A percentile compares a stretch with the other conserved stretches of the same genome.
Evolutionary conservation across 64 coral and sea anemone species (phyloP).

Genomic region (Dendrophyllia cribrosa): DNA sequence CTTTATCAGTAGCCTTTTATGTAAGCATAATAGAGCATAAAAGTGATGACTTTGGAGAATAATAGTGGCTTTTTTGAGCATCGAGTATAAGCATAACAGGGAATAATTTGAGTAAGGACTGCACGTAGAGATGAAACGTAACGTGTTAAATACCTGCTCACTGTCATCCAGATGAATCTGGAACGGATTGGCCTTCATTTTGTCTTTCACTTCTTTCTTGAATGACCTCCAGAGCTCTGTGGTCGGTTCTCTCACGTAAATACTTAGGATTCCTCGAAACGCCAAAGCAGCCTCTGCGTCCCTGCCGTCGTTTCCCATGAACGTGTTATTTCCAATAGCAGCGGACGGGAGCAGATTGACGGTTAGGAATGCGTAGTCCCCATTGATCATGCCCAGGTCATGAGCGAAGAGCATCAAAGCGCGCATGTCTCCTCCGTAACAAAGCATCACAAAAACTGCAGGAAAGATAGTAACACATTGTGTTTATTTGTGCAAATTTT

Average conservation of each 20-base stretch:
- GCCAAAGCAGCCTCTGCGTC: conserved; percentile 79
- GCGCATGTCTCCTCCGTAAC: conserved; percentile 85
- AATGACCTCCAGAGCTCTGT: conserved; percentile 78
- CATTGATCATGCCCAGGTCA: conserved; percentile 91
- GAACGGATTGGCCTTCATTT: conserved; percentile 76
- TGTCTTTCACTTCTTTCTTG: conserved; percentile 76
- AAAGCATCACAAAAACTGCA: conserved; percentile 87
- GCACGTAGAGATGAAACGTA: background rate
- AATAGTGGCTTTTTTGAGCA: too few relatives aligned
- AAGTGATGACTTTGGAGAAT: too few relatives aligned
- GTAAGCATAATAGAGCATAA: too few relatives aligned
- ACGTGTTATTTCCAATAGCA: conserved; percentile 89
- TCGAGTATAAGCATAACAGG: too few relatives aligned
- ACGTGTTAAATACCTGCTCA: conserved; percentile 60
- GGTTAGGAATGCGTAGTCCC: conserved; percentile 88
- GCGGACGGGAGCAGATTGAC: conserved; percentile 85
- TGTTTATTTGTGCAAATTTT: background rate
- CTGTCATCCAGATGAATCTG: conserved; percentile 60
- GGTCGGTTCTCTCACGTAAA: conserved; percentile 85
- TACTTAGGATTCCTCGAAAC: conserved; percentile 89
- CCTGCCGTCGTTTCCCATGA: conserved; percentile 90
- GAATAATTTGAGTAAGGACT: background rate
- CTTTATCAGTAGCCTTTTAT: too few relatives aligned
- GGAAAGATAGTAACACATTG: background rate
- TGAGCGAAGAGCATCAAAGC: conserved; percentile 84